phyloP scores from a whole-genome alignment of 2,113 vertebrate species.

The Entelurus aequoreus region DNA sequence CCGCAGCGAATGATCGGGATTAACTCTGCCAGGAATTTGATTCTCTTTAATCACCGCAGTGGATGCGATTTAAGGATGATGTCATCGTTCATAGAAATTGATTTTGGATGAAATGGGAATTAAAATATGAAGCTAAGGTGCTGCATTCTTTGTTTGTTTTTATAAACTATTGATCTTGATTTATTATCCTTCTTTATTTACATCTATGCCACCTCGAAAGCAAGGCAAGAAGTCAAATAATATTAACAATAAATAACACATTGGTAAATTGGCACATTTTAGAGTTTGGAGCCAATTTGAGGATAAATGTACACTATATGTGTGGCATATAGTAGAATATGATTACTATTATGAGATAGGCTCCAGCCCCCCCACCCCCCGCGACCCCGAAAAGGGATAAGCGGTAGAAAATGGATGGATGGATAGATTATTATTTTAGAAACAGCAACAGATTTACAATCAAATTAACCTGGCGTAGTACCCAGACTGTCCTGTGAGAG shows the following conservation, averaged over 20 bases:
- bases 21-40: slow-evolving; percentile 47
- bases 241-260: slow-evolving; percentile 29
- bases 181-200: neutral
- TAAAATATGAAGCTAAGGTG: slow-evolving; percentile 4
- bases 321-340: slow-evolving; percentile 8
- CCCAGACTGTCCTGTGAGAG: too few relatives aligned
- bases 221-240: slow-evolving; percentile 3
- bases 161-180: slow-evolving; percentile 23
- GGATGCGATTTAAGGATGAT: slow-evolving; percentile 47
- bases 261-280: slow-evolving; percentile 70
- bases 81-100: slow-evolving; percentile 42
- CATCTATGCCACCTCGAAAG: neutral
- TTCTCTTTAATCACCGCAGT: slow-evolving; percentile 44
- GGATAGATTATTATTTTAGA: too few relatives aligned
- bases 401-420: too few relatives aligned
- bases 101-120: slow-evolving; percentile 10
- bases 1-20: slow-evolving; percentile 32
- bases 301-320: slow-evolving; percentile 72
- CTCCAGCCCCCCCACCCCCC: too few relatives aligned
- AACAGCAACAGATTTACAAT: too few relatives aligned
- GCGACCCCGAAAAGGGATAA: too few relatives aligned
- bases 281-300: slow-evolving; percentile 72
- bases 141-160: slow-evolving; percentile 16
- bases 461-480: too few relatives aligned
- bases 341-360: too few relatives aligned